Evolutionary conservation across 1,140 invertebrate species (phyloP).

Genomic region (Drosophila arizonae): DNA sequence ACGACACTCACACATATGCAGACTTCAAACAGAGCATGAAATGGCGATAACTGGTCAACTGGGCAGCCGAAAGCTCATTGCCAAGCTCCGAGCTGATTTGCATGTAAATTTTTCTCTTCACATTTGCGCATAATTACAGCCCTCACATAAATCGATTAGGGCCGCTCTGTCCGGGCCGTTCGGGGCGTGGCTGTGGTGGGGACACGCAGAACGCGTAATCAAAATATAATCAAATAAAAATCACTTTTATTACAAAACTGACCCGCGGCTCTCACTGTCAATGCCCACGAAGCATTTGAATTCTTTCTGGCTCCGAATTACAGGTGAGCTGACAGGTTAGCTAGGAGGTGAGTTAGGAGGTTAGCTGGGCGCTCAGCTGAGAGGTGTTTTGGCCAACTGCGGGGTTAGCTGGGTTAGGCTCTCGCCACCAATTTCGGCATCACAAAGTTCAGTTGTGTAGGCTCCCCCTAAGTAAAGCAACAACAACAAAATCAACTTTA

Average conservation of each 20-base stretch:
- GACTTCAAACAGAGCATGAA: conserved; percentile 47
- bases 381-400: too few relatives aligned
- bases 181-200: not conserved
- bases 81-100: conserved; percentile 58
- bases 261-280: conserved; percentile 8
- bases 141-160: conserved; percentile 24
- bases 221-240: conserved; percentile 17
- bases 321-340: too few relatives aligned
- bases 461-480: conserved; percentile 19
- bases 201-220: not conserved
- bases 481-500: conserved; percentile 38
- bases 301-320: not conserved
- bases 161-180: too few relatives aligned
- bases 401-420: not conserved
- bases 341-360: too few relatives aligned
- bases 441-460: conserved; percentile 64
- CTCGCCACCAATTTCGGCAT: conserved; percentile 4
- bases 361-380: not conserved
- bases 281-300: conserved; percentile 15
- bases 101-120: conserved; percentile 65
- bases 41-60: conserved; percentile 39
- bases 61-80: conserved; percentile 1
- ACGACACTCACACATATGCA: not conserved
- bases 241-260: conserved; percentile 1
- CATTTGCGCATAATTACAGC: conserved; percentile 56